Percentiles rank a stretch among this genome's conserved stretches.
Conservation (phyloP, 2,797 vertebrate species). For the Bovichtus diacanthus region DNA sequence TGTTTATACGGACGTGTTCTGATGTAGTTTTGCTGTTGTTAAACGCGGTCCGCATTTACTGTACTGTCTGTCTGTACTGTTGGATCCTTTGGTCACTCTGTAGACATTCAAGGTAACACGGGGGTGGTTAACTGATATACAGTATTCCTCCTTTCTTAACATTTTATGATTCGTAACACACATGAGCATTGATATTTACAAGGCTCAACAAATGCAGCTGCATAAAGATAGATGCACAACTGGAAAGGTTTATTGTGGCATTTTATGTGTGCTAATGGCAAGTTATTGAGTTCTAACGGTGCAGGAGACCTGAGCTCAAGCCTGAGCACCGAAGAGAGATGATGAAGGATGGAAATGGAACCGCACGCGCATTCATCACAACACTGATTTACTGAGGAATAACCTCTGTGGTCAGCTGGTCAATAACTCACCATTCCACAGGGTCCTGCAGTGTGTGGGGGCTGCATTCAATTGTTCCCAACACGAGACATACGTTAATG, state of each 20-base stretch:
- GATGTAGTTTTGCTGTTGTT: no score
- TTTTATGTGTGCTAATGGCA: conserved; percentile 43
- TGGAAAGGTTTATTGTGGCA: conserved; percentile 33
- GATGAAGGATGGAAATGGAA: conserved; percentile 54
- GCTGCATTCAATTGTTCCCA: conserved; percentile 38
- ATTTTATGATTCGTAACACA: not conserved
- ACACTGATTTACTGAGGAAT: conserved; percentile 69
- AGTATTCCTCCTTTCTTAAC: no score
- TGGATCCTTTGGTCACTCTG: no score
- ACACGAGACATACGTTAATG: conserved; percentile 18
- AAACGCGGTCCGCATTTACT: no score
- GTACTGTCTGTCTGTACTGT: no score
- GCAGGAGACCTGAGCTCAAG: conserved; percentile 40
- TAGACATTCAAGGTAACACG: no score
- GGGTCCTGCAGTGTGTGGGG: conserved; percentile 31
- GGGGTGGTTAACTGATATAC: no score
- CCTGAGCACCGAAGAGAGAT: conserved; percentile 13
- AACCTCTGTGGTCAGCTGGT: conserved; percentile 58
- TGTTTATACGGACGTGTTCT: no score
- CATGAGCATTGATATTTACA: conserved; percentile 7
- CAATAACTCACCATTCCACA: conserved; percentile 61
- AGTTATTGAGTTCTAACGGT: conserved; percentile 52
- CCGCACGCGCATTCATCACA: conserved; percentile 59
- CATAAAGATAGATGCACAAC: conserved; percentile 9
- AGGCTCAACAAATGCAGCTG: not conserved